Percentiles rank a stretch among this genome's conserved stretches.
phyloP scores from a whole-genome alignment of 2,113 vertebrate genomes.

The Gymnocephalus cernua region DNA sequence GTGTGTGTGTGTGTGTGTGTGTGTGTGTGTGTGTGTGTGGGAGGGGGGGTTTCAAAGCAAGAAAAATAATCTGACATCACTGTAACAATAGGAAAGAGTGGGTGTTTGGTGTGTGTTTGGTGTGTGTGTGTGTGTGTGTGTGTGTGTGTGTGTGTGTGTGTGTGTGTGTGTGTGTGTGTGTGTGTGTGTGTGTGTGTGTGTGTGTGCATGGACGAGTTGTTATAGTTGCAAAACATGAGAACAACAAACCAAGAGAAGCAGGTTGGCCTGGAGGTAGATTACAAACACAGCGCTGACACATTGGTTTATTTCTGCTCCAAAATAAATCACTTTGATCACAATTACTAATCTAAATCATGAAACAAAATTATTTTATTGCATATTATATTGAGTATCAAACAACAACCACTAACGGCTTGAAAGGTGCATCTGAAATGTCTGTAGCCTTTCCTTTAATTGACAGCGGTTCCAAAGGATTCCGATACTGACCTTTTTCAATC shows the following conservation, averaged over 20 bases:
- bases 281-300: background rate
- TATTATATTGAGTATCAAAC: background rate
- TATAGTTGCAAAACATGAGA: conserved; percentile 31
- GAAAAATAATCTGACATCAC: conserved; percentile 18
- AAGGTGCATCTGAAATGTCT: background rate
- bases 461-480: background rate
- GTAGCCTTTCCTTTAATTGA: background rate
- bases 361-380: background rate
- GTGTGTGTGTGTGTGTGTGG: background rate
- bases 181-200: conserved; percentile 1
- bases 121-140: conserved; percentile 1
- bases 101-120: conserved; percentile 16
- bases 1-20: background rate
- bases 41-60: conserved; percentile 13
- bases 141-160: conserved; percentile 1
- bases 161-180: conserved; percentile 1
- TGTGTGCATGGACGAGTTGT: background rate
- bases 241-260: conserved; percentile 27
- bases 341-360: background rate
- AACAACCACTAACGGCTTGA: background rate
- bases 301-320: conserved; percentile 5
- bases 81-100: conserved; percentile 17
- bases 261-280: conserved; percentile 27
- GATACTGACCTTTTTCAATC: background rate
- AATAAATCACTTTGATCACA: conserved; percentile 10